Conservation (phyloP, 2,797 vertebrate species). For the Hoplostethus atlanticus region DNA sequence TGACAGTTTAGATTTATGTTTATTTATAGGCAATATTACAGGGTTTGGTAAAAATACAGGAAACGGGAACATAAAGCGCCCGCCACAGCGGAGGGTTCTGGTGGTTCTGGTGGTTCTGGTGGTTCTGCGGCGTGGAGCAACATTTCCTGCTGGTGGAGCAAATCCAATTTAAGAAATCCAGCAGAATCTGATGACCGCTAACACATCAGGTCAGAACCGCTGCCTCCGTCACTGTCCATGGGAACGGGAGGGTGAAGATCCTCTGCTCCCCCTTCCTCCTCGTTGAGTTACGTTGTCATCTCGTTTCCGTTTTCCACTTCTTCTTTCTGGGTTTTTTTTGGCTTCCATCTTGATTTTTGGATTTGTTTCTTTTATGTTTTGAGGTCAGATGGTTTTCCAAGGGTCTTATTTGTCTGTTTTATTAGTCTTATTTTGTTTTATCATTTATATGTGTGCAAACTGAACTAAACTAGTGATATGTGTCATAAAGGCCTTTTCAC, state of each 20-base stretch:
- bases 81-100: slow-evolving; percentile 11
- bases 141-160: neutral
- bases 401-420: no score
- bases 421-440: no score
- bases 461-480: no score
- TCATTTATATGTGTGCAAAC: no score
- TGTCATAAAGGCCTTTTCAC: no score
- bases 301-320: slow-evolving; percentile 33
- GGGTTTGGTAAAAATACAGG: slow-evolving; percentile 33
- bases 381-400: no score
- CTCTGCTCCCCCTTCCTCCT: slow-evolving; percentile 27
- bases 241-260: slow-evolving; percentile 1
- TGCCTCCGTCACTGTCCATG: slow-evolving; percentile 46
- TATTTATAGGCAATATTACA: slow-evolving; percentile 5
- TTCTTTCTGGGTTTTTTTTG: slow-evolving; percentile 16
- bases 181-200: slow-evolving; percentile 50
- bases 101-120: slow-evolving; percentile 37
- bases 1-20: slow-evolving; percentile 10
- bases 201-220: slow-evolving; percentile 54
- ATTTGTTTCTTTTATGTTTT: no score
- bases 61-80: slow-evolving; percentile 20
- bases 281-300: slow-evolving; percentile 9
- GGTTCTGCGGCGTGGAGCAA: slow-evolving; percentile 51
- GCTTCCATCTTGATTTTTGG: no score
- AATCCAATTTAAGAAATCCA: slow-evolving; percentile 13